Conservation (phyloP, 2,797 vertebrate species). For the Bryconaethiops microstoma region DNA sequence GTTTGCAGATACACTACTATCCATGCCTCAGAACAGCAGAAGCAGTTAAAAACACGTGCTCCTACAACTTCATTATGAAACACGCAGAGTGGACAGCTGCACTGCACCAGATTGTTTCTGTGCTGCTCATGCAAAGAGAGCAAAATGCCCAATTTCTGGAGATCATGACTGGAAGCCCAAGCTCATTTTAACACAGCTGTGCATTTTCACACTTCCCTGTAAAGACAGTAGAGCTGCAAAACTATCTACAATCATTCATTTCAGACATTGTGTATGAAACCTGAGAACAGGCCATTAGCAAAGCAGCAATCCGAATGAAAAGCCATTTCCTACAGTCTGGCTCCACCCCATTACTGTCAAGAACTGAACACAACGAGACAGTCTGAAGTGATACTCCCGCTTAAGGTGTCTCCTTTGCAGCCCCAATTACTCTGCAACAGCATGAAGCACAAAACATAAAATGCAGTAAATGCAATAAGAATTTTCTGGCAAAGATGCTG, state of each 20-base stretch:
- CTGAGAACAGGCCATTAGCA: not conserved
- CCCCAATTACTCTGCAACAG: not conserved
- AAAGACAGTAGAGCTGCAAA: not conserved
- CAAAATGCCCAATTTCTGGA: not conserved
- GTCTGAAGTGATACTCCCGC: not conserved
- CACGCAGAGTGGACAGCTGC: constrained; percentile 16
- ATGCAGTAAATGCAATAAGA: not conserved
- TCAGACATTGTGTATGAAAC: not conserved
- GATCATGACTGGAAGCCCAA: not conserved
- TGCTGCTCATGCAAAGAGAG: not conserved
- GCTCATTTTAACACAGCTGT: not conserved
- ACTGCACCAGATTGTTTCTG: constrained; percentile 5
- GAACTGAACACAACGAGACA: not conserved
- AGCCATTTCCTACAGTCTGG: not conserved
- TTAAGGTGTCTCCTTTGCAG: not conserved
- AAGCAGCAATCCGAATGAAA: not conserved
- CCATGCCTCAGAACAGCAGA: not conserved
- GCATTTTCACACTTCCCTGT: not conserved
- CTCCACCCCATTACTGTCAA: not conserved
- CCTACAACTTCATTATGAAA: constrained; percentile 12
- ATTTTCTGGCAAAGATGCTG: no score
- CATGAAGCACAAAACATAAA: not conserved
- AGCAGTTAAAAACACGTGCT: not conserved
- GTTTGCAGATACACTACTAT: not conserved
- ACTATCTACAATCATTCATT: no score